Base-by-base conservation (phyloP, 2,113 vertebrate species). In the Gavia stellata region DNA sequence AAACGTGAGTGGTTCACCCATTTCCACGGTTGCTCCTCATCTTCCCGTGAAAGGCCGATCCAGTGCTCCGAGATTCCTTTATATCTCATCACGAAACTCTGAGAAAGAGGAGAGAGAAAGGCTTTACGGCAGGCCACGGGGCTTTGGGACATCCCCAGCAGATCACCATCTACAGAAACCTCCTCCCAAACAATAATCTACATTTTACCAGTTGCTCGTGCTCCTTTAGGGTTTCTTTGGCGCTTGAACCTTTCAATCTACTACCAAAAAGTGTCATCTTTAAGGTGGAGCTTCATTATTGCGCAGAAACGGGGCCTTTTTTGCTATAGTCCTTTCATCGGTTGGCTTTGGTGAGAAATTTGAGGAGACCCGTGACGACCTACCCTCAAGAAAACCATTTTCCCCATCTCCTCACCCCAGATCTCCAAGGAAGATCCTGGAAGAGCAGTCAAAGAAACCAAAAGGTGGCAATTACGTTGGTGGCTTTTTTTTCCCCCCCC, bases 131-230 rank as follows among this genome's bases (percentile, higher is more conserved):
- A 25, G 24, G 20, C 17, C 23, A 2, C 0, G 1, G n/a, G 49
- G 63, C 9, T 62, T 31, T 23, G 20, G 25, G 88, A 7, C 24
- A 6, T 6, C 40, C 38, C 71, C 6, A 4, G 56, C 29, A 13
- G 25, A n/a, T 26, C 55, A 7, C 23, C 34, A 11, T 7, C 50
- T 12, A 25, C 42, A 42, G 72, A 70, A 70, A 25, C 34, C 26
- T 36, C 73, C n/a, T 26, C 55, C 40, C 44, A 28, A 17, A 1
- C 12, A n/a, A 44, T 25, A 18, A 23, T 12, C 24, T 38, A 10
- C 3, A 1, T 45, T 66, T 67, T 33, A 31, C 1, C 14, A 8
- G 36, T n/a, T 31, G 3, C 6, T 74, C 0, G 0, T 34, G 13
- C 17, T 52, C 70, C 7, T 49, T 63, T n/a, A 38, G 25, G 36